Percentiles rank a stretch among this genome's conserved stretches.
These are phyloP conservation scores for Nemopilema nomurai DNA, from an alignment of 30 jellyfish, hydroid and myxozoan species.

Conservation along the genomic window DNA sequence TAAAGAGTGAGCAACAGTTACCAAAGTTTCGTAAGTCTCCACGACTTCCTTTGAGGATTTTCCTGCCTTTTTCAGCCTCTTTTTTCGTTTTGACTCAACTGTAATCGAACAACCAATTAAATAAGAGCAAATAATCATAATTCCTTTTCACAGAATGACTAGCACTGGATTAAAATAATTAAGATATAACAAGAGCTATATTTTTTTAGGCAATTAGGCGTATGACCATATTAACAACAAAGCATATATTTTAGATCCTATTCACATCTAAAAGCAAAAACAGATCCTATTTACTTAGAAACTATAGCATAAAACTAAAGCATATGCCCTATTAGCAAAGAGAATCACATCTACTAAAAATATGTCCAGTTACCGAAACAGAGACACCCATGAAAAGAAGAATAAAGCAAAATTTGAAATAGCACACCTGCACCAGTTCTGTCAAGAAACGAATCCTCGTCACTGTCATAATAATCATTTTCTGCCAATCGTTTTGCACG, in stretches of 20 bases:
- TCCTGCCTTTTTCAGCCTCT: conserved; percentile 76
- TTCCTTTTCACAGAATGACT: too few relatives aligned
- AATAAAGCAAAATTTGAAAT: not conserved
- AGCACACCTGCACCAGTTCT: conserved; percentile 92
- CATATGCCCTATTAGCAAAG: not conserved
- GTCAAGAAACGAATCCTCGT: conserved; percentile 86
- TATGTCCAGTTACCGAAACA: not conserved
- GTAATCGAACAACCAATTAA: too few relatives aligned
- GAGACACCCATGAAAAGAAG: not conserved
- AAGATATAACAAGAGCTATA: too few relatives aligned
- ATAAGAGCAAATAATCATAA: too few relatives aligned
- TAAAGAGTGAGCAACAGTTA: conserved; percentile 1
- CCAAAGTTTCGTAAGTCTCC: conserved; percentile 84
- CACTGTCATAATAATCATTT: conserved; percentile 93
- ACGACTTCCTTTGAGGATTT: conserved; percentile 64
- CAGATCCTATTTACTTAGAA: too few relatives aligned
- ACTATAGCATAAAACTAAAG: too few relatives aligned
- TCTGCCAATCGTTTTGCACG: conserved; percentile 78
- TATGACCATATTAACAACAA: too few relatives aligned
- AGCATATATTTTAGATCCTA: too few relatives aligned
- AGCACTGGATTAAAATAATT: too few relatives aligned
- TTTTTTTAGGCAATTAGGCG: too few relatives aligned
- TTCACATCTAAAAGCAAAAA: too few relatives aligned
- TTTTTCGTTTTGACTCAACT: conserved; percentile 86
- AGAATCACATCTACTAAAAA: not conserved